These are phyloP conservation scores for Typhlichthys subterraneus DNA, from an alignment of 2,797 vertebrate species.

Conservation along the genomic window DNA sequence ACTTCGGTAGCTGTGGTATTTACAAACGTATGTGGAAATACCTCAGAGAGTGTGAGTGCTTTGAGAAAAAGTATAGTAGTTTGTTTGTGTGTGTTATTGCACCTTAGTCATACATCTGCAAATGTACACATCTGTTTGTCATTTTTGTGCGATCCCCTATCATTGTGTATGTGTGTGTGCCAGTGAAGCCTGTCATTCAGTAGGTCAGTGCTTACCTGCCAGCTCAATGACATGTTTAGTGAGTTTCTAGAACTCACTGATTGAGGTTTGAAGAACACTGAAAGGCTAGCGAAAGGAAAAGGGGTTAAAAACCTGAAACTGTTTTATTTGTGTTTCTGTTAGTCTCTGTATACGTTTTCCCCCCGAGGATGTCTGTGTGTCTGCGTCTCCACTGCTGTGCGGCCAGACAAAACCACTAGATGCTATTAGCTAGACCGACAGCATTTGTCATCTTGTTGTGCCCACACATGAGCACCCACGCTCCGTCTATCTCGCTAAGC, in stretches of 20 bases:
- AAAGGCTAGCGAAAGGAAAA: conserved; percentile 21
- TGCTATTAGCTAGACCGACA: conserved; percentile 18
- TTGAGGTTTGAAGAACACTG: conserved; percentile 33
- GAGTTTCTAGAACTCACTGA: conserved; percentile 63
- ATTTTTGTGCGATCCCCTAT: neutral
- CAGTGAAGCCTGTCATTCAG: conserved; percentile 53
- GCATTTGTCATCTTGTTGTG: conserved; percentile 12
- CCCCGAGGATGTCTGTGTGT: neutral
- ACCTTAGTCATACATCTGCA: no score
- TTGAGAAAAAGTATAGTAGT: no score
- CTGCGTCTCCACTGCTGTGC: neutral
- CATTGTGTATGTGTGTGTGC: neutral
- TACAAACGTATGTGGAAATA: no score
- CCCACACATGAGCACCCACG: conserved; percentile 21
- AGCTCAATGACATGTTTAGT: conserved; percentile 61
- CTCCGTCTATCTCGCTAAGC: conserved; percentile 36
- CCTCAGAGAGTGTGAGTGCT: no score
- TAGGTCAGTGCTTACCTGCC: conserved; percentile 52
- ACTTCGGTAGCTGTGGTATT: no score
- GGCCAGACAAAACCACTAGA: conserved; percentile 10
- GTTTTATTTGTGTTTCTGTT: conserved; percentile 1
- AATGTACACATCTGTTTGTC: no score
- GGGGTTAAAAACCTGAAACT: neutral
- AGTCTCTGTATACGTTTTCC: neutral
- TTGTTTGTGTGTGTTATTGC: no score